These are phyloP conservation scores for Lycopodina hypogea DNA, from an alignment of 37 sponge, comb jelly and placozoan genomes.

Conservation along the genomic window DNA sequence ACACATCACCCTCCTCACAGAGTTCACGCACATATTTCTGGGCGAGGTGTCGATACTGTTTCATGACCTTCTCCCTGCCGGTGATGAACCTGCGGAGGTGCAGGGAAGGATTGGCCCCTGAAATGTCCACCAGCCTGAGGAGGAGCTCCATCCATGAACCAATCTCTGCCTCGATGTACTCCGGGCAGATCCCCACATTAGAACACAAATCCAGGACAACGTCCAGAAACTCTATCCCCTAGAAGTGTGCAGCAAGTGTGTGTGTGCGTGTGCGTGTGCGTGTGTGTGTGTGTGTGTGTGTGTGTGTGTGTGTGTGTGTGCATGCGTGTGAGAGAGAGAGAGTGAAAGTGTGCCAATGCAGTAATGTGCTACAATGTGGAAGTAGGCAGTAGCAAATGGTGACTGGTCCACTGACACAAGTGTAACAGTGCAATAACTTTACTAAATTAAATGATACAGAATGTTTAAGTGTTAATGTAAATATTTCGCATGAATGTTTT, in stretches of 20 bases:
- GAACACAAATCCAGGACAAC: constrained; percentile 11
- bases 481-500: too few species aligned
- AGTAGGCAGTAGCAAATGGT: too few species aligned
- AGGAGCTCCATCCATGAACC: constrained; percentile 36
- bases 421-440: too few species aligned
- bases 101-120: constrained; percentile 5
- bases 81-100: constrained; percentile 20
- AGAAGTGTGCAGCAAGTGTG: background rate
- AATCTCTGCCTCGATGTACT: constrained; percentile 17
- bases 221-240: constrained; percentile 59
- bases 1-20: too few species aligned
- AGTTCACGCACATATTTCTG: constrained; percentile 17
- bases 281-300: background rate
- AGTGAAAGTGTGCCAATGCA: too few species aligned
- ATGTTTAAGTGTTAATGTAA: too few species aligned
- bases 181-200: background rate
- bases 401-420: too few species aligned
- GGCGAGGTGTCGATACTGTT: constrained; percentile 10
- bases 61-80: constrained; percentile 1
- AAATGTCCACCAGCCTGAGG: constrained; percentile 41
- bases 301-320: background rate
- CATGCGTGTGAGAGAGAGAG: background rate
- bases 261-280: background rate
- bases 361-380: too few species aligned
- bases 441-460: too few species aligned